Conservation (phyloP, 2,888 invertebrate species). For the Glomeris marginata region DNA sequence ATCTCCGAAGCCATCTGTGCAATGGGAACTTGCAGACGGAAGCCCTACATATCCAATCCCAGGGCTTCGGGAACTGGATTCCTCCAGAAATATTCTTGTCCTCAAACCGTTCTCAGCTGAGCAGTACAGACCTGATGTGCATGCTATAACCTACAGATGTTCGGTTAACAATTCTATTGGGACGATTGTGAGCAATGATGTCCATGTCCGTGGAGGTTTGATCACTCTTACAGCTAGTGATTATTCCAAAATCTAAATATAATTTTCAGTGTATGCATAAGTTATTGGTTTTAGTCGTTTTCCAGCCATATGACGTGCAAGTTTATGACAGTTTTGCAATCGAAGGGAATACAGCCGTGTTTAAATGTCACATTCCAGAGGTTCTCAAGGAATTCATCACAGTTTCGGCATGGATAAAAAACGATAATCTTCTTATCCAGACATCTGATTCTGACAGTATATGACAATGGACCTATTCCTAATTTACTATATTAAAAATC, state of each 20-base stretch:
- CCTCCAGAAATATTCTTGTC: neutral
- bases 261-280: too few relatives aligned
- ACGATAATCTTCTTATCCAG: slow-evolving; percentile 10
- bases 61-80: slow-evolving; percentile 1
- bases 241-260: too few relatives aligned
- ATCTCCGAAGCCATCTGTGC: neutral
- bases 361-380: slow-evolving; percentile 9
- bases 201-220: slow-evolving; percentile 6
- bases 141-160: slow-evolving; percentile 7
- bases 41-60: neutral
- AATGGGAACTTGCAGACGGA: slow-evolving; percentile 8
- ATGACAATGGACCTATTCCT: too few relatives aligned
- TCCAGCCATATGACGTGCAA: slow-evolving; percentile 7
- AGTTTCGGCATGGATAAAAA: slow-evolving; percentile 11
- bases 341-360: slow-evolving; percentile 10
- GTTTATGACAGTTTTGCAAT: slow-evolving; percentile 11
- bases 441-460: neutral
- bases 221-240: too few relatives aligned
- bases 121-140: slow-evolving; percentile 8
- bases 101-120: slow-evolving; percentile 8
- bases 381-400: slow-evolving; percentile 1
- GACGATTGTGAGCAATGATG: slow-evolving; percentile 3
- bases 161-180: slow-evolving; percentile 2
- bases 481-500: too few relatives aligned
- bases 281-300: neutral